Conservation (phyloP, 2,113 vertebrate genomes). For the Chitala chitala region DNA sequence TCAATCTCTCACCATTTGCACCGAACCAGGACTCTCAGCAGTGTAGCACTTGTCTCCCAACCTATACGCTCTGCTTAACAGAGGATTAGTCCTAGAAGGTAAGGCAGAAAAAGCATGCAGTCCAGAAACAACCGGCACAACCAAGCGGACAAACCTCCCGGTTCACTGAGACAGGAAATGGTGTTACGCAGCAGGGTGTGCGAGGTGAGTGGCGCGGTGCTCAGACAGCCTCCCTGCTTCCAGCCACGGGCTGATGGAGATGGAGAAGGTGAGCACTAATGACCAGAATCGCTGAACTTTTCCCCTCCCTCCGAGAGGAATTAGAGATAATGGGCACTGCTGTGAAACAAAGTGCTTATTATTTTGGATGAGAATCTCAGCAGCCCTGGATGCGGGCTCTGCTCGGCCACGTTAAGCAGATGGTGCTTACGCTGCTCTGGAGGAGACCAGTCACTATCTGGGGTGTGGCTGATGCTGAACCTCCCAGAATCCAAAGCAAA, state of each 20-base stretch:
- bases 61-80: not conserved
- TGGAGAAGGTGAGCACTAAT: conserved; percentile 5
- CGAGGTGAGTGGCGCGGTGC: too few species aligned
- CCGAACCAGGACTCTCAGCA: conserved; percentile 51
- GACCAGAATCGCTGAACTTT: conserved; percentile 6
- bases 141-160: conserved; percentile 27
- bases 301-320: conserved; percentile 10
- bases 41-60: not conserved
- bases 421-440: not conserved
- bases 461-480: not conserved
- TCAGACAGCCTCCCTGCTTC: not conserved
- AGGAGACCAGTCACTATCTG: not conserved
- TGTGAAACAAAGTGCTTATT: conserved; percentile 7
- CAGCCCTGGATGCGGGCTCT: not conserved
- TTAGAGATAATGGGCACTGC: not conserved
- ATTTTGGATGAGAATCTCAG: not conserved
- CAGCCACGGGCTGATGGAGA: not conserved
- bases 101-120: too few species aligned
- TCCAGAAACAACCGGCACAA: conserved; percentile 28
- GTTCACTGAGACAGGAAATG: not conserved
- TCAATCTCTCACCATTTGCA: too few species aligned
- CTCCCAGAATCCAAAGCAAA: not conserved
- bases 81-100: not conserved
- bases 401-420: not conserved
- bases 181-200: not conserved